Evolutionary conservation across 1,140 invertebrate species (phyloP), one percentile per base, ranked within the genome.

Genomic region (Panulirus ornatus): DNA sequence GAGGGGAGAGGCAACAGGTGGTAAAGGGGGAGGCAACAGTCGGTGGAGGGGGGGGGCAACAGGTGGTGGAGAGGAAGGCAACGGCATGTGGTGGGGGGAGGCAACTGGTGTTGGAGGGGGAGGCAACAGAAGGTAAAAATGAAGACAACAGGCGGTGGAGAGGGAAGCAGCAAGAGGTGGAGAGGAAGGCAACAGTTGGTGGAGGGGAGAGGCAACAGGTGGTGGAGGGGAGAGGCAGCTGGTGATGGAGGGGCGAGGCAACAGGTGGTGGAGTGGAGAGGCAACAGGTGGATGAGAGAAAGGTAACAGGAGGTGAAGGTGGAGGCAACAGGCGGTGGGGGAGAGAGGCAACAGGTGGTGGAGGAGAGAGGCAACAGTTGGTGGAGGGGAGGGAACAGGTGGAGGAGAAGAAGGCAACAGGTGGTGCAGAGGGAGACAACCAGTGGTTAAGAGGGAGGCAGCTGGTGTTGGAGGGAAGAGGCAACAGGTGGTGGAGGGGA

Each of bases 351-450:
- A 63, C 58, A 63, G 16, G 58, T 58, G 51, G 51, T 63, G 58
- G 58, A 63, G 58, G 44, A 14, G 44, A 47, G 44, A 14, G 14
- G 44, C 22, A 27, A 63, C 58, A 63, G 16, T 22, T 58, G 51
- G 51, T 63, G 58, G 58, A 63, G 58, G 44, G 58, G 58, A 63
- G 58, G 58, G n/a, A 63, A 63, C 58, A 63, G 58, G n/a, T 63
- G 19, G 51, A 16, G 51, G 51, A 58, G 51, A 2, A 47, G 16
- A 16, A 16, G 8, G 44, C 8, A 47, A 16, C 44, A 16, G 44
- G 16, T 8, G 44, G 44, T 8, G 44, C 8, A 16, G 44, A 22
- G 22, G 14, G 54, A 2, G 19, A 3, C 54, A 22, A 58, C 54
- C 16, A 22, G 54, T 58, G 54, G 54, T 19, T 5, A 0, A 3